Evolutionary conservation across 2,888 invertebrate species (phyloP), one percentile per base, ranked within the genome.

Genomic region (Caenorhabditis sp.): DNA sequence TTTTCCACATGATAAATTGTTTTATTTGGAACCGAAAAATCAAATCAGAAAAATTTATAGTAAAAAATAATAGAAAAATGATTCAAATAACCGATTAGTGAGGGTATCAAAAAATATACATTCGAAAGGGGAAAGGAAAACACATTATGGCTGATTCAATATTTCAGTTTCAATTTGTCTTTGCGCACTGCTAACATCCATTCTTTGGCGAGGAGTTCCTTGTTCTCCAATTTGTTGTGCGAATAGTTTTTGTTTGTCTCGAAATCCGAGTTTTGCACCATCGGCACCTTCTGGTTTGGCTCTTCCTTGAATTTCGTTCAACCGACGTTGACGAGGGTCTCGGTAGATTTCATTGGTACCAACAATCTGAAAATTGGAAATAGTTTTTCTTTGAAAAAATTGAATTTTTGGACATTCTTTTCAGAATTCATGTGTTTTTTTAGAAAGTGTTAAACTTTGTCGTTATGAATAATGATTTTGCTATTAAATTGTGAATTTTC

Each of bases 181-280:
- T 21, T 79, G 71, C 12, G 79, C 79, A 66, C 72, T 72, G 67
- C 77, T 77, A 21, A 60, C 72, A 52, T 70, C 64, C 53, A 69
- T 54, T 52, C 76, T 60, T 49, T 80, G 72, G 38, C 70, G 76
- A 26, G 80, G 80, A 7, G 71, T 67, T 17, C 62, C 53, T 87
- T 93, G 92, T 85, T 93, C 92, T 53, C 97, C 97, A 17, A 95
- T 93, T 90, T 97, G 96, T 90, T 94, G 92, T 54, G 97, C 97
- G 90, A 99, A 99, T 94, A 97, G 95, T 90, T 95, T 95, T 96
- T 97, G 97, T 90, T 99, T 99, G 89, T 99, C 97, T 89, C 95
- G 93, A 90, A 99, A 99, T 68, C 94, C 94, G 74, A 97, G 91
- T 86, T 95, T 94, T 88, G 97, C 96, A 1, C 84, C 85, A 62